These are phyloP conservation scores for Noctua janthe DNA, from an alignment of 2,888 invertebrate genomes.

Conservation along the genomic window DNA sequence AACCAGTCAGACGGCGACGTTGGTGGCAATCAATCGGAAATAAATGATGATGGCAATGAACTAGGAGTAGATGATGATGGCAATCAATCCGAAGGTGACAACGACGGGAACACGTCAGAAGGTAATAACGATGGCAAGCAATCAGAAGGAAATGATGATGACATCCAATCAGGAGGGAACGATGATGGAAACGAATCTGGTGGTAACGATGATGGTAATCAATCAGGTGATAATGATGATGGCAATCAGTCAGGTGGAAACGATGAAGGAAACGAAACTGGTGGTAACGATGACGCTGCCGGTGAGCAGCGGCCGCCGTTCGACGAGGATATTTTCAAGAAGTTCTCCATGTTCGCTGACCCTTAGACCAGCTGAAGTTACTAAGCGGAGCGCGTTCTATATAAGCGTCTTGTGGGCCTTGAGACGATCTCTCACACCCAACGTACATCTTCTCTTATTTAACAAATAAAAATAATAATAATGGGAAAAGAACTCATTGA, in stretches of 20 bases:
- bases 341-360: constrained; percentile 7
- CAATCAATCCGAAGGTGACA: background rate
- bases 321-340: background rate
- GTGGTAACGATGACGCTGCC: too few relatives aligned
- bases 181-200: background rate
- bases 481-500: background rate
- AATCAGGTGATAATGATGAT: background rate
- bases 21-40: background rate
- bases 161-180: background rate
- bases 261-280: background rate
- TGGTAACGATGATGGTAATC: background rate
- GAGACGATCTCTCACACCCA: background rate
- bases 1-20: background rate
- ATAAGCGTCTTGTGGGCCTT: background rate
- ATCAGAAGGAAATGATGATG: background rate
- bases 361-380: background rate
- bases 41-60: background rate
- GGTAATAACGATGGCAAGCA: background rate
- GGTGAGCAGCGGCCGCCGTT: background rate
- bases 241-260: background rate
- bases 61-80: background rate
- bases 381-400: background rate
- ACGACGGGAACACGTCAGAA: background rate
- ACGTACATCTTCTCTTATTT: background rate
- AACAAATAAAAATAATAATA: background rate